Evolutionary conservation across 1,140 invertebrate genomes (phyloP), one percentile per base, ranked within the genome.

Genomic region (Cherax quadricarinatus): DNA sequence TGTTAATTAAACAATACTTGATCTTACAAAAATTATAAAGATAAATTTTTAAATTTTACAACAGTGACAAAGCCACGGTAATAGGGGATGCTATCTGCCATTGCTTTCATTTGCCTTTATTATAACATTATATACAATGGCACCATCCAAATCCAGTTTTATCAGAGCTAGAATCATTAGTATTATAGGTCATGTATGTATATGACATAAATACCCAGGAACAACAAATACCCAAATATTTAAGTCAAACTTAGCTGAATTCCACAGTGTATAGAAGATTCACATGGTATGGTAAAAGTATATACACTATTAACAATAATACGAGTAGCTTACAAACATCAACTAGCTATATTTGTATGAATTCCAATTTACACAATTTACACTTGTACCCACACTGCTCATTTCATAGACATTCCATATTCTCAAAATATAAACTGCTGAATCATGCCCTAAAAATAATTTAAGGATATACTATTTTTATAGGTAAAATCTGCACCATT

Each of bases 311-410:
- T 85, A 84, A 90, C 88, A 90, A 84, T 70, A 53, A 84, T 85
- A 41, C 30, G 0, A 41, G 30, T 41, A 85, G 88, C 88, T 90
- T 90, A 90, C 81, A 90, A 90, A 90, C 57, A 73, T 49, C 81
- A 83, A 73, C 66, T 41, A 41, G 30, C 30, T 85, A 84, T 83
- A 90, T 84, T 90, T 90, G 88, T 84, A 90, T 83, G 62, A 84
- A 18, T 78, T 78, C 70, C 62, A 90, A 90, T 90, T 81, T 90
- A 90, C 88, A 90, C 88, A 90, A 90, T 90, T 75, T 90, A 90
- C 88, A 90, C 66, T 84, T 84, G 73, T 70, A 90, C 88, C 88
- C 81, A 51, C 62, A 90, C 70, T 80, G 73, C 51, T 80, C 49
- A 80, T 60, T 70, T 57, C 53, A 80, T 60, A 80, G 30, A 49